Evolutionary conservation across 2,888 invertebrate species (phyloP), one percentile per base, ranked within the genome.

Genomic region (Allygus modestus): DNA sequence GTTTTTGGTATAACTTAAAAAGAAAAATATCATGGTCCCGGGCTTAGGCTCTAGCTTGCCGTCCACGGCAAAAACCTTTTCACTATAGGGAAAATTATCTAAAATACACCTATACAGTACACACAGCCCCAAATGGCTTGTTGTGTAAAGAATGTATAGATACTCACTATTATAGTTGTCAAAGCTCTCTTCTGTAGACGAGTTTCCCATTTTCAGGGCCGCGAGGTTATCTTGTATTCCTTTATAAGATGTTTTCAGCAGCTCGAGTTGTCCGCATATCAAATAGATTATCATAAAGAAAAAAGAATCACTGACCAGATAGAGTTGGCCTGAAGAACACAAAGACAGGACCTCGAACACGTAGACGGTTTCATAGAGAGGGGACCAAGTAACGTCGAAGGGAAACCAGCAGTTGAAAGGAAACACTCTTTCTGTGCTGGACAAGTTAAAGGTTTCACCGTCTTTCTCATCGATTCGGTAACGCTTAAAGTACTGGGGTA

Each of bases 201-300:
- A 54, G 15, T 11, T 54, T 20, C 15, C 15, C 23, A 5, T 54
- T 54, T 61, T 28, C 23, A 61, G 20, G 28, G 46, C 46, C 2
- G 1, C 5, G 4, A 54, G 2, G 11, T 37, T 71, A 1, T 26
- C 51, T 43, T 12, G 15, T 37, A 82, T 31, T n/a, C 20, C 20
- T 17, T 15, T 71, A 17, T 31, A 43, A 33, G 82, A 82, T 1
- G 54, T 15, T 31, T 82, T 82, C 33, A 71, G 4, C 0, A 82
- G 41, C 31, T 82, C 82, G 1, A 82, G 17, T 31, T 82, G 82
- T 0, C 82, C 71, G n/a, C 82, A 82, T 20, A 51, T 43, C n/a
- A 82, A 33, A 23, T 82, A 73, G 28, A 82, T 33, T 0, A 82
- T 46, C 82, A 69, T 82, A 46, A 82, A 82, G 51, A 82, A 82